Percentiles rank a stretch among this genome's conserved stretches.
phyloP scores from a whole-genome alignment of 2,888 invertebrate species.

The Clistopyga incitator region DNA sequence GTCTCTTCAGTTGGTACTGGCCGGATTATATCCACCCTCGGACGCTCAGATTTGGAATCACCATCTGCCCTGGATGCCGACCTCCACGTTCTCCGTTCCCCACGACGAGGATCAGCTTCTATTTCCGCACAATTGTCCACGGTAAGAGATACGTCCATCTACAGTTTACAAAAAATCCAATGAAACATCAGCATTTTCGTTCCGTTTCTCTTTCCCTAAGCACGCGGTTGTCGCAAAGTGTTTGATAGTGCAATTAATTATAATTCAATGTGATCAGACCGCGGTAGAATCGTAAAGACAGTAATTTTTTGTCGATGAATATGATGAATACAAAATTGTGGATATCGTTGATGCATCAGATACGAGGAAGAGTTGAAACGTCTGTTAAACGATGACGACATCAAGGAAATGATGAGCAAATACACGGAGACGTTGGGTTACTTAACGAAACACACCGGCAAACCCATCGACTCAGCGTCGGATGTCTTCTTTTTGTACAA shows the following conservation, averaged over 20 bases:
- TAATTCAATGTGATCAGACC: background rate
- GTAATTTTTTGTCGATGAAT: background rate
- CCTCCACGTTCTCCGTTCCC: slow-evolving; percentile 85
- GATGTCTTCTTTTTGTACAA: slow-evolving; percentile 82
- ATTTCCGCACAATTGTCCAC: slow-evolving; percentile 77
- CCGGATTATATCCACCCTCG: slow-evolving; percentile 85
- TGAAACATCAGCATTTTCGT: background rate
- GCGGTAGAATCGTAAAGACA: background rate
- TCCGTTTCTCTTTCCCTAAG: too few relatives aligned
- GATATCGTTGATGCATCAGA: slow-evolving; percentile 61
- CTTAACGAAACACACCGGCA: slow-evolving; percentile 82
- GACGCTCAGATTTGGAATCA: slow-evolving; percentile 83
- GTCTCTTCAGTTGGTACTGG: slow-evolving; percentile 85
- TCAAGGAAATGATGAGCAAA: slow-evolving; percentile 78
- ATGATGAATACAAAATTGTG: background rate
- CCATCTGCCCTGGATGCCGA: slow-evolving; percentile 85
- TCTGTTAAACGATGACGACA: slow-evolving; percentile 71
- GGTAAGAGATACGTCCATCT: slow-evolving; percentile 70
- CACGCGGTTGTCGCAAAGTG: too few relatives aligned
- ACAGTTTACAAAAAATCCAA: too few relatives aligned
- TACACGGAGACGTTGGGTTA: slow-evolving; percentile 82
- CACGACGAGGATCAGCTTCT: slow-evolving; percentile 79
- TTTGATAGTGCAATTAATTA: background rate
- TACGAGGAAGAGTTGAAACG: slow-evolving; percentile 77
- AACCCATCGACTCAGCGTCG: slow-evolving; percentile 75